Base-by-base conservation (phyloP, 1,140 invertebrate species). In the Pissodes strobi region DNA sequence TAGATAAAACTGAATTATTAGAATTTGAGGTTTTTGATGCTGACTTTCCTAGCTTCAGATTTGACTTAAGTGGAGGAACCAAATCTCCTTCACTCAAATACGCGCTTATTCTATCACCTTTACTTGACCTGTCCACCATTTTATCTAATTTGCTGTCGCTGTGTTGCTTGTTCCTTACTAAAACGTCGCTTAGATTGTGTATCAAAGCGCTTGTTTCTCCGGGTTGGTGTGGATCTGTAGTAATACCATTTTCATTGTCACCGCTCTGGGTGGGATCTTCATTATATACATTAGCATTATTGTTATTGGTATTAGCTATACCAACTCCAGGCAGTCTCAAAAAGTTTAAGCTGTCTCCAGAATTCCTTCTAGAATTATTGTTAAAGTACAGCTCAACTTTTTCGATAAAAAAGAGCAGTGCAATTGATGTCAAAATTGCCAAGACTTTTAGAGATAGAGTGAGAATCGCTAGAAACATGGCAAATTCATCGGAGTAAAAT, bases 401-500 rank as follows among this genome's bases (percentile, higher is more conserved):
- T 12, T 43, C 38, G 10, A 69, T 53, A 9, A 65, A 41, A 25
- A 56, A 70, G 13, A 56, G 21, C 13, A 68, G 45, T 12, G 61
- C 38, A 15, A 67, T 25, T 49, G 64, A 27, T 21, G 67, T 19
- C n/a, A 69, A 46, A 25, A 67, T 60, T 12, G 69, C 68, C 8
- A 70, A 13, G 19, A 62, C 25, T 57, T 71, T 72, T 19, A 76
- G 51, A 17, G 25, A 30, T 21, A 73, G 37, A 5, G 74, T 72
- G 18, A 55, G 38, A n/a, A 66, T n/a, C 0, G 70, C 60, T 12
- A 76, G 38, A 38, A 72, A 69, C 30, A 66, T 38, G 2, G 62
- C 53, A 59, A 73, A 72, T 13, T 38, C 10, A 41, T 73, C 60
- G n/a, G 67, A 69, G 53, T 71, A 72, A 13, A 70, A 64, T 30